Conservation (phyloP, 2,797 vertebrate species). For the Gila robusta region DNA sequence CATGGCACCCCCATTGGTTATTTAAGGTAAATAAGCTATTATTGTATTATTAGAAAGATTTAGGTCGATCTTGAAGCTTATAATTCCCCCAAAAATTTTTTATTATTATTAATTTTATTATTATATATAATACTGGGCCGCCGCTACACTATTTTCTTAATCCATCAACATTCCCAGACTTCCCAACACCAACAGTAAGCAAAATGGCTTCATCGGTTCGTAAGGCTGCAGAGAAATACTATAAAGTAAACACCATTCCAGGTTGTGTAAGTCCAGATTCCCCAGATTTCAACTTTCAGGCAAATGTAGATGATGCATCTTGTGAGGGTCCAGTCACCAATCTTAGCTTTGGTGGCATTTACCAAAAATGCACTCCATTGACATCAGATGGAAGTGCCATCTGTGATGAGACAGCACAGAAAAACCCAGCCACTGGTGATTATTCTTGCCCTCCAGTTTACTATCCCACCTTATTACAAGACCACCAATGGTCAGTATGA, state of each 20-base stretch:
- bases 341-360: constrained; percentile 89
- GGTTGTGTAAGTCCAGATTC: constrained; percentile 83
- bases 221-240: constrained; percentile 82
- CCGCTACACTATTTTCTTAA: constrained; percentile 67
- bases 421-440: constrained; percentile 82
- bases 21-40: too few species aligned
- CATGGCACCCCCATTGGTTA: too few species aligned
- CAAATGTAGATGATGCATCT: constrained; percentile 85
- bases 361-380: constrained; percentile 78
- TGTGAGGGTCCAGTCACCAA: constrained; percentile 83
- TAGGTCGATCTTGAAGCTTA: too few species aligned
- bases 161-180: constrained; percentile 76
- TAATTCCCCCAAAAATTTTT: too few species aligned
- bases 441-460: constrained; percentile 77
- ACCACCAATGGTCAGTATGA: constrained; percentile 76
- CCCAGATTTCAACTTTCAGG: constrained; percentile 89
- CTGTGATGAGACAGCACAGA: constrained; percentile 81
- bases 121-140: too few species aligned
- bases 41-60: too few species aligned
- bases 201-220: constrained; percentile 78
- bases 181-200: constrained; percentile 82
- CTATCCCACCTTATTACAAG: constrained; percentile 72
- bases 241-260: constrained; percentile 84
- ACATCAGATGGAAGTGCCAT: constrained; percentile 65
- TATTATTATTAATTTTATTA: too few species aligned